Evolutionary conservation across 2,888 invertebrate species (phyloP).

Genomic region (Drosophila kambysellisi): DNA sequence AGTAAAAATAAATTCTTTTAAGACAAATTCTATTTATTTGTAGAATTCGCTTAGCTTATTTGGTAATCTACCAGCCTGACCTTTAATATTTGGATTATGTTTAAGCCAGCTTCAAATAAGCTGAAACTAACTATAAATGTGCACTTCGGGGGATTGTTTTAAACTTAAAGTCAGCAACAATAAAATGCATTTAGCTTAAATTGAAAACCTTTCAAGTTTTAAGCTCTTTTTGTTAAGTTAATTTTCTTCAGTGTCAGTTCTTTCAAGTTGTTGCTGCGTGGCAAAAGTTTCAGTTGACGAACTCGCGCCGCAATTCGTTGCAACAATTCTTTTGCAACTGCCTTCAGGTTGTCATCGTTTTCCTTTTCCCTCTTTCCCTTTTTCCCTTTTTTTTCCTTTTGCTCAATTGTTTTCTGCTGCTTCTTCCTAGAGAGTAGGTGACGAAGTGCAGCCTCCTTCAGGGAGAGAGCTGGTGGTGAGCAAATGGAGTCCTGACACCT

Average conservation of each 20-base stretch:
- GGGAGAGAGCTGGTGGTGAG: slow-evolving; percentile 4
- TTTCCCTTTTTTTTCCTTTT: slow-evolving; percentile 7
- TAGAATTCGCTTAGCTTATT: no score
- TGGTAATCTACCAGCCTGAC: no score
- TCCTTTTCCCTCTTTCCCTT: slow-evolving; percentile 10
- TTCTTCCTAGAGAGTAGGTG: slow-evolving; percentile 35
- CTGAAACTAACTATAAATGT: not conserved
- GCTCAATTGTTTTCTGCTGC: slow-evolving; percentile 28
- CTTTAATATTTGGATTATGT: no score
- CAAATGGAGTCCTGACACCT: slow-evolving; percentile 17
- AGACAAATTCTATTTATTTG: no score
- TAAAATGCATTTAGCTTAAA: not conserved
- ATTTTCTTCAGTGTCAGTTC: slow-evolving; percentile 33
- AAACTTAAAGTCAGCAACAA: not conserved
- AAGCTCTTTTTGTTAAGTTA: not conserved
- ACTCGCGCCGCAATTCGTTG: slow-evolving; percentile 43
- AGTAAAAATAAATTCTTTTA: no score
- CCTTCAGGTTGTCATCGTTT: slow-evolving; percentile 27
- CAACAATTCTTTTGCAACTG: slow-evolving; percentile 55
- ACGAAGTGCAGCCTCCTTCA: slow-evolving; percentile 36
- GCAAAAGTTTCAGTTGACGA: slow-evolving; percentile 64
- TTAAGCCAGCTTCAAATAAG: not conserved
- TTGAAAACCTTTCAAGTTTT: not conserved
- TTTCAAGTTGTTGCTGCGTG: slow-evolving; percentile 2
- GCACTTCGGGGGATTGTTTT: not conserved